A percentile compares a stretch with the other conserved stretches of the same genome.
Evolutionary conservation across 2,113 vertebrate species (phyloP).

Genomic region (Triplophysa tibetana): DNA sequence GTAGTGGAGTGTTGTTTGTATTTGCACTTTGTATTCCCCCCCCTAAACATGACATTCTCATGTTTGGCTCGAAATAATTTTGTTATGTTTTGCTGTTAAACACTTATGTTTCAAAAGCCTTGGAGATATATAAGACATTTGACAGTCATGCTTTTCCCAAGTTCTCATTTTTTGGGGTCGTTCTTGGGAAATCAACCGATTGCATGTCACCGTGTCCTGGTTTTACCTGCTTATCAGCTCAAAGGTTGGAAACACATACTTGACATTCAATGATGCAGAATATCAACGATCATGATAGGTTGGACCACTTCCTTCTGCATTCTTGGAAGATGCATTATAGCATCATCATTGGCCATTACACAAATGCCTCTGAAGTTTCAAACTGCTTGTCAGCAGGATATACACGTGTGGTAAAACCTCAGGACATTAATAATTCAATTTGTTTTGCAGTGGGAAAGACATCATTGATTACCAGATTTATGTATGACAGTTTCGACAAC

Average conservation of each 20-base stretch:
- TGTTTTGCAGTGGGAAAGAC: slow-evolving; percentile 91
- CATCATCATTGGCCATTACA: neutral
- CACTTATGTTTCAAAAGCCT: neutral
- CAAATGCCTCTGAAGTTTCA: neutral
- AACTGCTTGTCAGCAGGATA: neutral
- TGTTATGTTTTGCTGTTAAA: neutral
- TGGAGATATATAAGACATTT: neutral
- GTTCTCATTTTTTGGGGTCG: neutral
- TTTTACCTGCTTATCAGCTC: neutral
- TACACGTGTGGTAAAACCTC: neutral
- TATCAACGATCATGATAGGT: neutral
- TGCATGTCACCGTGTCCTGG: neutral
- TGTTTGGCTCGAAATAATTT: too few species aligned
- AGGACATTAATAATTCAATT: slow-evolving; percentile 33
- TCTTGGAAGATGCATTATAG: neutral
- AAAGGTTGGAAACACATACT: neutral
- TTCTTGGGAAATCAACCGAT: neutral
- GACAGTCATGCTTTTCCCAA: neutral
- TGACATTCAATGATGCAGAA: neutral
- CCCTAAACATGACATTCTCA: neutral
- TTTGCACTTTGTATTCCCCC: too few species aligned
- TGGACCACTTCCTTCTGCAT: neutral
- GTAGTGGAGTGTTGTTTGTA: neutral
- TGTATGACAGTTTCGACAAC: slow-evolving; percentile 99
- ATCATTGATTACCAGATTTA: slow-evolving; percentile 97